Evolutionary conservation across 2,888 invertebrate species (phyloP).

Genomic region (Hetaerina titia): DNA sequence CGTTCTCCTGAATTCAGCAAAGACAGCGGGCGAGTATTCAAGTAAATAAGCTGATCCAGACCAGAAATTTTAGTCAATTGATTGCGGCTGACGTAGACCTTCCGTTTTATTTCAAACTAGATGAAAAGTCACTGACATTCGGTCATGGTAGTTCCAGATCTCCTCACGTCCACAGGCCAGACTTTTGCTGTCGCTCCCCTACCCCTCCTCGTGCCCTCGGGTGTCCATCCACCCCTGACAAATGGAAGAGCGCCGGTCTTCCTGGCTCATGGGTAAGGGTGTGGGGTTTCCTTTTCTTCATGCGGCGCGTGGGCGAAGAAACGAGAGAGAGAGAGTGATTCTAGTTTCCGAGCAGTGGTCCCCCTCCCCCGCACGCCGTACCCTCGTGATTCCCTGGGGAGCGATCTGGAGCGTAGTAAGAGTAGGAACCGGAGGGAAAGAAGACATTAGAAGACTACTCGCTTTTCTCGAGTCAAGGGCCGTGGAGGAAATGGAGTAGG

Average conservation of each 20-base stretch:
- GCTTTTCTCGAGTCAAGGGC: conserved; percentile 43
- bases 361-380: background rate
- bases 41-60: background rate
- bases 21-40: background rate
- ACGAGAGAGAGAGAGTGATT: background rate
- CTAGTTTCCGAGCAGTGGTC: background rate
- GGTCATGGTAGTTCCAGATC: background rate
- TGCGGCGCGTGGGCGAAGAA: background rate
- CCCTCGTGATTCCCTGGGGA: background rate
- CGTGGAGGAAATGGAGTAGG: background rate
- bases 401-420: conserved; percentile 39
- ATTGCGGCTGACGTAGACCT: background rate
- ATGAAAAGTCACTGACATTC: background rate
- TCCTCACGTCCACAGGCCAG: background rate
- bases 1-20: no score
- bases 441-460: background rate
- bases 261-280: background rate
- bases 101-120: background rate
- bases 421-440: conserved; percentile 42
- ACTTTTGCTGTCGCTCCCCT: background rate
- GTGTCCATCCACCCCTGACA: conserved; percentile 35
- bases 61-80: background rate
- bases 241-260: background rate
- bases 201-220: background rate
- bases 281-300: background rate